These are phyloP conservation scores for Drosophila pseudoananassae DNA, from an alignment of 1,140 invertebrate genomes.

Conservation along the genomic window DNA sequence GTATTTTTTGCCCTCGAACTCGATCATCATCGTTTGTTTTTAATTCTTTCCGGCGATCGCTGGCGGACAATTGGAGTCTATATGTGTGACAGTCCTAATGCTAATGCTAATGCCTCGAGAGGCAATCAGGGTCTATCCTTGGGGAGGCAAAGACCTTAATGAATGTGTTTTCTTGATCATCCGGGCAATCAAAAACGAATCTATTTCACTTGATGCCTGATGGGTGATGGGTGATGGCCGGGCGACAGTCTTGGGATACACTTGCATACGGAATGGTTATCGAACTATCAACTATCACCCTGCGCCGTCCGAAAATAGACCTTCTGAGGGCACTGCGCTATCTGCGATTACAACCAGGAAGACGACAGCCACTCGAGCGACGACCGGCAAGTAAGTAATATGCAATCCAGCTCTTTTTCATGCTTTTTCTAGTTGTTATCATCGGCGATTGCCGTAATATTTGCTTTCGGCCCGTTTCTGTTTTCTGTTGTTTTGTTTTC, in stretches of 20 bases:
- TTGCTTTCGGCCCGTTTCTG: conserved; percentile 5
- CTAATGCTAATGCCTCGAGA: not conserved
- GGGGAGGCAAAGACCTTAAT: no score
- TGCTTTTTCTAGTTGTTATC: conserved; percentile 17
- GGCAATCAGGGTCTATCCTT: no score
- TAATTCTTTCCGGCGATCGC: conserved; percentile 1
- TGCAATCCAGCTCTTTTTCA: conserved; percentile 39
- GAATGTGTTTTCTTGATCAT: no score
- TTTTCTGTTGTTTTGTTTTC: conserved; percentile 12
- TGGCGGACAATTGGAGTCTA: conserved; percentile 3
- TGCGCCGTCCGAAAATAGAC: not conserved
- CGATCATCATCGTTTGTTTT: conserved; percentile 2
- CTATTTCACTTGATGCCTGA: conserved; percentile 9
- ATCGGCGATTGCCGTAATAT: conserved; percentile 35
- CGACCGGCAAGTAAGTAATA: conserved; percentile 32
- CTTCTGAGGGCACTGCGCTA: not conserved
- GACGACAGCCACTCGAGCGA: conserved; percentile 27
- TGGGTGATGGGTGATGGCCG: no score
- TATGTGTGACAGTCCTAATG: not conserved
- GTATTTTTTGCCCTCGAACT: conserved; percentile 32
- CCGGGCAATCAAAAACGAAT: conserved; percentile 14
- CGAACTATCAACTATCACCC: not conserved
- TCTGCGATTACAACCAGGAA: conserved; percentile 1
- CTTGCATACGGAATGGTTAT: not conserved
- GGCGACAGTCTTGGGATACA: no score